These are phyloP conservation scores for Ectropis grisescens DNA, from an alignment of 1,140 invertebrate genomes.

Conservation along the genomic window DNA sequence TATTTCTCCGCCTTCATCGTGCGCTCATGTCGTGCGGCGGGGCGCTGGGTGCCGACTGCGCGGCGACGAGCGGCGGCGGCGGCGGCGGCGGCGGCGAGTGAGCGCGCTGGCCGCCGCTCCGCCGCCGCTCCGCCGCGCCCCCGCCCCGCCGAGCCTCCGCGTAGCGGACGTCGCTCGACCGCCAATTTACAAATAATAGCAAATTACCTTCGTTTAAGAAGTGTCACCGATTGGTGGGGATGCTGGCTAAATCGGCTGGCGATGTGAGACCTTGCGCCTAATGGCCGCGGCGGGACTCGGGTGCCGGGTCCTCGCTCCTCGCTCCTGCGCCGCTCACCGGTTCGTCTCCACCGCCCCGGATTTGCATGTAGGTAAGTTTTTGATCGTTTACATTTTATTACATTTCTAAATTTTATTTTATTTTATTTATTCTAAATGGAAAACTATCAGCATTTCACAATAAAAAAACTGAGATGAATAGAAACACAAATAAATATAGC, in stretches of 20 bases:
- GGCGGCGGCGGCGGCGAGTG: constrained; percentile 34
- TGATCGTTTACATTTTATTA: too few species aligned
- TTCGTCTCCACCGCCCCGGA: too few species aligned
- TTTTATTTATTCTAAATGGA: too few species aligned
- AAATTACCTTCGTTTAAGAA: constrained; percentile 69
- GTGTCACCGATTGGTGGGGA: constrained; percentile 66
- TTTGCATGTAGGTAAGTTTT: too few species aligned
- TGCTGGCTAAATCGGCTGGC: constrained; percentile 61
- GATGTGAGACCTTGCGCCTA: constrained; percentile 62
- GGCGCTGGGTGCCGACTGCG: too few species aligned
- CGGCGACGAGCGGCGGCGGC: too few species aligned
- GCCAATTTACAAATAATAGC: constrained; percentile 69
- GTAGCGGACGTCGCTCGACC: constrained; percentile 50
- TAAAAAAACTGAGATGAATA: too few species aligned
- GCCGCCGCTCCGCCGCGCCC: constrained; percentile 33
- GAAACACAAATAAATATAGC: too few species aligned
- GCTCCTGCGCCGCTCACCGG: too few species aligned
- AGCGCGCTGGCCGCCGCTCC: constrained; percentile 45
- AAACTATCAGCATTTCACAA: too few species aligned
- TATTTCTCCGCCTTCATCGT: constrained; percentile 53
- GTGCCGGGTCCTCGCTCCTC: constrained; percentile 36
- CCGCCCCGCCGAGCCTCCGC: constrained; percentile 25
- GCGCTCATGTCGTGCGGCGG: too few species aligned
- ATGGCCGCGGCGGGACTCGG: constrained; percentile 48
- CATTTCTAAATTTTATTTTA: too few species aligned